These are phyloP conservation scores for Calliopsis andreniformis DNA, from an alignment of 1,140 invertebrate species.

Conservation along the genomic window DNA sequence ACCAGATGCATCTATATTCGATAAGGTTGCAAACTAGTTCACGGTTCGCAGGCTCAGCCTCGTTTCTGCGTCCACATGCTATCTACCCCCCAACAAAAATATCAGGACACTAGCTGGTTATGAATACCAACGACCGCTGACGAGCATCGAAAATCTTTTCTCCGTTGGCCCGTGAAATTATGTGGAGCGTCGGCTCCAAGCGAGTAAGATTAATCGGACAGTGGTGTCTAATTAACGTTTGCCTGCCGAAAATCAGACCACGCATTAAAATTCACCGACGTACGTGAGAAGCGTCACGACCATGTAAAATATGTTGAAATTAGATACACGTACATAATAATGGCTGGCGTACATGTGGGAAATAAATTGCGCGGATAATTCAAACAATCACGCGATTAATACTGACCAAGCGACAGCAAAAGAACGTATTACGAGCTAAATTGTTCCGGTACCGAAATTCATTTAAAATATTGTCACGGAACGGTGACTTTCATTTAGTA, in stretches of 20 bases:
- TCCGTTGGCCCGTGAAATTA: not conserved
- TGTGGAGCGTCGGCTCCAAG: no score
- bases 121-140: not conserved
- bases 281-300: conserved; percentile 33
- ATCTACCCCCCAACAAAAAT: not conserved
- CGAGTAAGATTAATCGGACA: conserved; percentile 7
- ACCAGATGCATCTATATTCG: not conserved
- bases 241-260: conserved; percentile 22
- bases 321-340: conserved; percentile 27
- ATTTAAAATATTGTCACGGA: conserved; percentile 47
- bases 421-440: conserved; percentile 52
- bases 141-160: not conserved
- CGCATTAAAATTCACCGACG: conserved; percentile 44
- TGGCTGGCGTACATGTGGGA: not conserved
- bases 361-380: conserved; percentile 58
- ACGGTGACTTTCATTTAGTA: conserved; percentile 45
- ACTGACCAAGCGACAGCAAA: conserved; percentile 31
- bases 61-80: not conserved
- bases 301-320: conserved; percentile 42
- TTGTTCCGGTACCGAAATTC: conserved; percentile 47
- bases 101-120: no score
- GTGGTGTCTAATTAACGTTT: conserved; percentile 43
- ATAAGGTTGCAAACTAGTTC: not conserved
- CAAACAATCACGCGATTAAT: conserved; percentile 56
- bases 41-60: not conserved